These are phyloP conservation scores for Caenorhabditis tropicalis DNA, from an alignment of 1,140 invertebrate genomes.

Conservation along the genomic window DNA sequence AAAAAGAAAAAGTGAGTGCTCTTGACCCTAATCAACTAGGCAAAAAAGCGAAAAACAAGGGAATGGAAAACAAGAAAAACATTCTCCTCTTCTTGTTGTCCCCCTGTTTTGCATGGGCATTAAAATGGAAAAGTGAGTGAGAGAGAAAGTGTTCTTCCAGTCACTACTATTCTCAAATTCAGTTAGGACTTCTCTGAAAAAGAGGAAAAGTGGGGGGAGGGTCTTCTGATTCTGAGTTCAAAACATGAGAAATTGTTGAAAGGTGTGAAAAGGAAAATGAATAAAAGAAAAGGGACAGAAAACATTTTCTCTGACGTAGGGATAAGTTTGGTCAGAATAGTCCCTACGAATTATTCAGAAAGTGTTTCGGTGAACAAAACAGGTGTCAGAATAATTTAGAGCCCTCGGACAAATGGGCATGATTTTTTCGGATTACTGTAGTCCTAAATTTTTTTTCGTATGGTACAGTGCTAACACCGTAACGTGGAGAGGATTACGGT, in stretches of 20 bases:
- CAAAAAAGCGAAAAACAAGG: background rate
- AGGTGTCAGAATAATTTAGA: too few species aligned
- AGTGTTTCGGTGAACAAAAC: too few species aligned
- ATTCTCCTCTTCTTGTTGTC: background rate
- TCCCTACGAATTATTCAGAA: too few species aligned
- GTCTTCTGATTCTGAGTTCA: background rate
- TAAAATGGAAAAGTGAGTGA: background rate
- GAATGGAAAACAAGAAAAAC: slow-evolving; percentile 8
- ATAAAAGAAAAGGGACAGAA: too few species aligned
- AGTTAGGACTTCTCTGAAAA: background rate
- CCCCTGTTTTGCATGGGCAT: background rate
- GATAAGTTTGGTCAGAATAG: too few species aligned
- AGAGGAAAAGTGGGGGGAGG: background rate
- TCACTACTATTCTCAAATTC: background rate
- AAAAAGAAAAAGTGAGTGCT: background rate
- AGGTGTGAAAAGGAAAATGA: background rate
- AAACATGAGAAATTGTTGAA: background rate
- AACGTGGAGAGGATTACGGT: too few species aligned
- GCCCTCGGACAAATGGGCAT: too few species aligned
- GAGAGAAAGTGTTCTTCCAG: background rate
- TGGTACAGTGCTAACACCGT: too few species aligned
- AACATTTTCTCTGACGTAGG: too few species aligned
- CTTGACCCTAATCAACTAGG: slow-evolving; percentile 24
- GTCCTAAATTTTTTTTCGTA: too few species aligned
- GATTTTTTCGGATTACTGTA: too few species aligned